A percentile compares a stretch with the other conserved stretches of the same genome.
phyloP scores from a whole-genome alignment of 1,140 invertebrate species.

The Rhynchophorus ferrugineus region DNA sequence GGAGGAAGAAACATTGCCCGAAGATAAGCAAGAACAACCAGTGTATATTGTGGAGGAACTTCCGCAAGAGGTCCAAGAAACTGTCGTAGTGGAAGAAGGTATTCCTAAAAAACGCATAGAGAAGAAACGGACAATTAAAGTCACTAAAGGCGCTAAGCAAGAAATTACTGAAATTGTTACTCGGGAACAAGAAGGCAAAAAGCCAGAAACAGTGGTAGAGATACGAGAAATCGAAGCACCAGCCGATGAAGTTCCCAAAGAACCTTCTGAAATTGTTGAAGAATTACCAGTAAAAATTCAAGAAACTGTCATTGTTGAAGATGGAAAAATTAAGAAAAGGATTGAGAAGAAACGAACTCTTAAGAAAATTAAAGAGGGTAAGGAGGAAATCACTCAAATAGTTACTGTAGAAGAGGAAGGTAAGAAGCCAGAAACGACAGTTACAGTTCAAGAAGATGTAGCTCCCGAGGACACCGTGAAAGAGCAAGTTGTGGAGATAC shows the following conservation, averaged over 20 bases:
- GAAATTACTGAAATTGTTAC: conserved; percentile 37
- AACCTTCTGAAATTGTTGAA: conserved; percentile 6
- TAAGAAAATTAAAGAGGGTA: conserved; percentile 18
- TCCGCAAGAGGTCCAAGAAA: conserved; percentile 31
- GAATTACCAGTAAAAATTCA: conserved; percentile 27
- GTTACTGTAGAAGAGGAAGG: conserved; percentile 8
- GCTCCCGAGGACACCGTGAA: conserved; percentile 15
- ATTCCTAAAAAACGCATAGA: conserved; percentile 30
- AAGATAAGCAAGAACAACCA: conserved; percentile 4
- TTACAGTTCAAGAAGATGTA: conserved; percentile 25
- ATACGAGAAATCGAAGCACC: conserved; percentile 36
- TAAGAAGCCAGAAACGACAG: conserved; percentile 7
- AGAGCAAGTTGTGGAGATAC: conserved; percentile 1
- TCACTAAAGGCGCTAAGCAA: conserved; percentile 31
- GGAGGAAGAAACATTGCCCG: conserved; percentile 23
- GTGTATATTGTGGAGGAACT: conserved; percentile 37
- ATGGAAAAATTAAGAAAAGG: conserved; percentile 28
- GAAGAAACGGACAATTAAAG: conserved; percentile 38
- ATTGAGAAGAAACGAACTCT: conserved; percentile 25
- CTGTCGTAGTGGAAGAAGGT: conserved; percentile 32
- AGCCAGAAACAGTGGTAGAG: conserved; percentile 32
- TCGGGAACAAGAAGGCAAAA: conserved; percentile 40
- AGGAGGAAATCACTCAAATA: conserved; percentile 10
- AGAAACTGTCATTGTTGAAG: conserved; percentile 31
- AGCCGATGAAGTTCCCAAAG: conserved; percentile 16